These are phyloP conservation scores for Tiliacea aurago DNA, from an alignment of 2,888 invertebrate genomes.

Conservation along the genomic window DNA sequence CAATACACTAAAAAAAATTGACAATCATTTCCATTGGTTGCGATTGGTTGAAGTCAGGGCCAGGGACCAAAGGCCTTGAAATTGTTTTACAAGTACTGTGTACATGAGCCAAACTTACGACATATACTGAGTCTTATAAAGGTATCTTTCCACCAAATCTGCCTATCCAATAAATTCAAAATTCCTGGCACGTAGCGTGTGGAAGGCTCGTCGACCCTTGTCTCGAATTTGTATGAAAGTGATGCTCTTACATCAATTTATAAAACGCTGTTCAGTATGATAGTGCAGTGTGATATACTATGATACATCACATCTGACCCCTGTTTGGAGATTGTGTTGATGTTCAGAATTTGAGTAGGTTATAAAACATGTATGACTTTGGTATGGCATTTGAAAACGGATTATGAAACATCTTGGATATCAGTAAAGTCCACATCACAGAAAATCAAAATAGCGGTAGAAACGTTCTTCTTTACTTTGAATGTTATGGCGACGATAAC, in stretches of 20 bases:
- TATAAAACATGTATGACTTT: slow-evolving; percentile 19
- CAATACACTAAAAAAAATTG: no score
- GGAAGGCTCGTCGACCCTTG: slow-evolving; percentile 79
- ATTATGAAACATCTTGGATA: no score
- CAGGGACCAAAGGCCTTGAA: no score
- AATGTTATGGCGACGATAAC: no score
- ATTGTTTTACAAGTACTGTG: no score
- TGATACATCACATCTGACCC: slow-evolving; percentile 52
- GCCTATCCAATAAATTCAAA: slow-evolving; percentile 49
- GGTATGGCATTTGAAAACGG: no score
- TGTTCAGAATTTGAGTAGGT: slow-evolving; percentile 20
- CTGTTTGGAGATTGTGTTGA: slow-evolving; percentile 57
- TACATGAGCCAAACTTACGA: neutral
- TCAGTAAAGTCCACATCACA: no score
- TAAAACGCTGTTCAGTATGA: slow-evolving; percentile 63
- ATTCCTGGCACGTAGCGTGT: slow-evolving; percentile 77
- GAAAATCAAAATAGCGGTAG: no score
- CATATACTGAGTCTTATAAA: neutral
- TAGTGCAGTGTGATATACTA: slow-evolving; percentile 46
- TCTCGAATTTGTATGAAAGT: slow-evolving; percentile 75
- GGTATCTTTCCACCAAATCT: slow-evolving; percentile 29
- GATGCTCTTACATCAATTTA: slow-evolving; percentile 72
- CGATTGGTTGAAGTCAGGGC: no score
- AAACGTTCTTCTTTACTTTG: no score
- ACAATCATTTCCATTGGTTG: no score